Evolutionary conservation across 2,797 vertebrate genomes (phyloP).

Genomic region (Smutsia gigantea): DNA sequence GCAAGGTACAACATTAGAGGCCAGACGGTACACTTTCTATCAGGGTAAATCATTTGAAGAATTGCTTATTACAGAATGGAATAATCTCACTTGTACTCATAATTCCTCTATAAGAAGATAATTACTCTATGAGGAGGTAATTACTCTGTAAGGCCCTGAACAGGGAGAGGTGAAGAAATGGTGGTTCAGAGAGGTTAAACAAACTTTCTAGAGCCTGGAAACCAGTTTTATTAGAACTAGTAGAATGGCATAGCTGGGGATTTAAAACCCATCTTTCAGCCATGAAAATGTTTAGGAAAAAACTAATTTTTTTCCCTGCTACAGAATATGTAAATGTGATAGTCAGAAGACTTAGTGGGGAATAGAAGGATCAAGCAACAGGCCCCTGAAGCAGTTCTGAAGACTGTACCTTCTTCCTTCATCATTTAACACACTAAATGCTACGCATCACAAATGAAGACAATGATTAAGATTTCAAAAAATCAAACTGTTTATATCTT

Average conservation of each 20-base stretch:
- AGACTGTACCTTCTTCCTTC: not conserved
- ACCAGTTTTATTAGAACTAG: not conserved
- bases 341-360: not conserved
- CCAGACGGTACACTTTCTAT: accelerated
- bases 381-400: not conserved
- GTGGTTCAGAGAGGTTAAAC: not conserved
- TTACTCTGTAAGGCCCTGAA: not conserved
- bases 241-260: not conserved
- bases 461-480: not conserved
- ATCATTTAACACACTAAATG: not conserved
- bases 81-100: not conserved
- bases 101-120: not conserved
- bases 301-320: not conserved
- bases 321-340: not conserved
- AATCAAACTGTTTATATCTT: not conserved
- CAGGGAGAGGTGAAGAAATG: not conserved
- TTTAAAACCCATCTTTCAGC: not conserved
- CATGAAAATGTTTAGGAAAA: not conserved
- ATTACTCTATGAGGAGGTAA: not conserved
- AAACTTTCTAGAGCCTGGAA: not conserved
- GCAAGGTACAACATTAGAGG: not conserved
- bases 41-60: not conserved
- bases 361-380: not conserved
- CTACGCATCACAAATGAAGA: not conserved
- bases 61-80: not conserved